Percentiles rank a stretch among this genome's conserved stretches.
phyloP scores from a whole-genome alignment of 2,113 vertebrate genomes.

The Mohoua ochrocephala region DNA sequence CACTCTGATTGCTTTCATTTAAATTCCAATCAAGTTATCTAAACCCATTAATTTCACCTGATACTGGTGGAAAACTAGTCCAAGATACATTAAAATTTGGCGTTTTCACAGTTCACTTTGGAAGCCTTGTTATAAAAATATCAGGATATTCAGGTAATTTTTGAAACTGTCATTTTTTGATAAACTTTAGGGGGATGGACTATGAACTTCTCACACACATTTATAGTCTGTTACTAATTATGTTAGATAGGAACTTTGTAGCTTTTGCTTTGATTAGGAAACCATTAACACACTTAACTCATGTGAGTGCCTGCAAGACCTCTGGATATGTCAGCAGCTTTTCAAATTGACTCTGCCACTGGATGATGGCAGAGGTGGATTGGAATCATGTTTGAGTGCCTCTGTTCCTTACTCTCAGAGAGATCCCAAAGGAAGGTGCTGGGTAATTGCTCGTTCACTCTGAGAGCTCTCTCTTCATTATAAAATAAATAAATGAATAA shows the following conservation, averaged over 20 bases:
- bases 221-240: neutral
- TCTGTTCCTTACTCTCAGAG: constrained; percentile 6
- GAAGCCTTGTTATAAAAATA: neutral
- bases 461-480: constrained; percentile 30
- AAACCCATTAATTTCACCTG: neutral
- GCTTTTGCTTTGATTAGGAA: neutral
- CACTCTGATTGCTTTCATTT: neutral
- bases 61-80: neutral
- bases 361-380: constrained; percentile 7
- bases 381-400: constrained; percentile 29
- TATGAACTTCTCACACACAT: neutral
- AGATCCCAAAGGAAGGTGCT: constrained; percentile 42
- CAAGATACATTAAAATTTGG: neutral
- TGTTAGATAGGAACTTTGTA: neutral
- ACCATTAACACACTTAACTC: constrained; percentile 19
- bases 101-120: neutral
- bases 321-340: constrained; percentile 3
- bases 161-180: neutral
- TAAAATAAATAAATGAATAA: constrained; percentile 51
- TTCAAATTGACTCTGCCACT: neutral
- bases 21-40: neutral
- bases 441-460: constrained; percentile 45
- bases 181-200: neutral
- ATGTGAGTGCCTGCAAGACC: neutral
- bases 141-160: neutral